Conservation (phyloP, 2,797 vertebrate genomes). For the Hoplostethus atlanticus region DNA sequence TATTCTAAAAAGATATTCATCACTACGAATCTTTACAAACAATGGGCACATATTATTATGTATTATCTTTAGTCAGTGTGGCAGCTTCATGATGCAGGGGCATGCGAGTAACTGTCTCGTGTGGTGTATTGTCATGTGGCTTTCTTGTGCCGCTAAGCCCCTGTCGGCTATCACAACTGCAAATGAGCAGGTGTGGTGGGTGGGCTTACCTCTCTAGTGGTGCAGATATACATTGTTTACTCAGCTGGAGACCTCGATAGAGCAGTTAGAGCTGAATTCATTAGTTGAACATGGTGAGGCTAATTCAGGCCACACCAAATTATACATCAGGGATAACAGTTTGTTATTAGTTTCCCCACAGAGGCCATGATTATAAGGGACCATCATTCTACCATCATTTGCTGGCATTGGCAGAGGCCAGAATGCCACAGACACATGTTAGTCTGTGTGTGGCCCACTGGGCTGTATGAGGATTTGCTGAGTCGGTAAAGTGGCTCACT, state of each 20-base stretch:
- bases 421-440: conserved; percentile 57
- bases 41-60: conserved; percentile 12
- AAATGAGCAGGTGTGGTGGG: conserved; percentile 53
- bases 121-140: conserved; percentile 5
- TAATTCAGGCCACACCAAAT: conserved; percentile 73
- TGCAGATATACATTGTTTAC: conserved; percentile 61
- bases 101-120: neutral
- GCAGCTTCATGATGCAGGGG: conserved; percentile 4
- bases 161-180: conserved; percentile 33
- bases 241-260: conserved; percentile 55
- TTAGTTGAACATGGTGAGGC: conserved; percentile 62
- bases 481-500: conserved; percentile 50
- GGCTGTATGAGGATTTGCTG: conserved; percentile 65
- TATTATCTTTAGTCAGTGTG: conserved; percentile 22
- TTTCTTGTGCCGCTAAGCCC: conserved; percentile 26
- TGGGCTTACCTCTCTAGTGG: conserved; percentile 26
- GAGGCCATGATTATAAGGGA: conserved; percentile 69
- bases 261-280: conserved; percentile 57
- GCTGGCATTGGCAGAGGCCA: conserved; percentile 46
- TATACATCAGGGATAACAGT: conserved; percentile 54
- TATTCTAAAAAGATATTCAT: conserved; percentile 42
- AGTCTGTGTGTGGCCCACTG: conserved; percentile 70
- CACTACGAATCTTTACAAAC: conserved; percentile 41
- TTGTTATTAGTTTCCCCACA: conserved; percentile 73
- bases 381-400: conserved; percentile 57